A percentile compares a stretch with the other conserved stretches of the same genome.
Evolutionary conservation across 2,888 invertebrate genomes (phyloP).

Genomic region (Asteroscopus sphinx): DNA sequence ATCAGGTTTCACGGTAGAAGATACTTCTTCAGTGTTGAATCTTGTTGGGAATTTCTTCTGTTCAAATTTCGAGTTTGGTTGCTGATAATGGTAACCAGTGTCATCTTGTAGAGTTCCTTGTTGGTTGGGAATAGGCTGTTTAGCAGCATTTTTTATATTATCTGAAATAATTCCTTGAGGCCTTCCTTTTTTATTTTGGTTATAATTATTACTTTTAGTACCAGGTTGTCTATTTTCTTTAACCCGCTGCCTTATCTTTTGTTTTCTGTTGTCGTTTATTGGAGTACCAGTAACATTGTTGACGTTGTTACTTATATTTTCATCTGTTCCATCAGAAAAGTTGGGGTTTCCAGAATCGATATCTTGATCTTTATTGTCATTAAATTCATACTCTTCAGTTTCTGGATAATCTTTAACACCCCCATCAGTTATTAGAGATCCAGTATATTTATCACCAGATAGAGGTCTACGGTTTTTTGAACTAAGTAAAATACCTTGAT

Average conservation of each 20-base stretch:
- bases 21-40: constrained; percentile 26
- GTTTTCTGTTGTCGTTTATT: background rate
- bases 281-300: constrained; percentile 8
- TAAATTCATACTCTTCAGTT: background rate
- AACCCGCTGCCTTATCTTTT: background rate
- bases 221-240: constrained; percentile 1
- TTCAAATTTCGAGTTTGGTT: constrained; percentile 30
- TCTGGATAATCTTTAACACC: too few relatives aligned
- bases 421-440: too few relatives aligned
- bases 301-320: background rate
- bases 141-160: constrained; percentile 5
- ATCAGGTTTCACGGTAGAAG: constrained; percentile 8
- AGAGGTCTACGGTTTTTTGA: background rate
- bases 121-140: constrained; percentile 5
- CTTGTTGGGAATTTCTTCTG: constrained; percentile 38
- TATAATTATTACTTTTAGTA: background rate
- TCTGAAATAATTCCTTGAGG: constrained; percentile 8
- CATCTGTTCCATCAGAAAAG: background rate
- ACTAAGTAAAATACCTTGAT: background rate
- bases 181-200: constrained; percentile 1
- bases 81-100: constrained; percentile 41
- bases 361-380: background rate
- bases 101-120: constrained; percentile 7
- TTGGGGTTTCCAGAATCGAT: background rate
- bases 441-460: background rate